Conservation (phyloP, 2,113 vertebrate species). For the Elephas maximus region DNA sequence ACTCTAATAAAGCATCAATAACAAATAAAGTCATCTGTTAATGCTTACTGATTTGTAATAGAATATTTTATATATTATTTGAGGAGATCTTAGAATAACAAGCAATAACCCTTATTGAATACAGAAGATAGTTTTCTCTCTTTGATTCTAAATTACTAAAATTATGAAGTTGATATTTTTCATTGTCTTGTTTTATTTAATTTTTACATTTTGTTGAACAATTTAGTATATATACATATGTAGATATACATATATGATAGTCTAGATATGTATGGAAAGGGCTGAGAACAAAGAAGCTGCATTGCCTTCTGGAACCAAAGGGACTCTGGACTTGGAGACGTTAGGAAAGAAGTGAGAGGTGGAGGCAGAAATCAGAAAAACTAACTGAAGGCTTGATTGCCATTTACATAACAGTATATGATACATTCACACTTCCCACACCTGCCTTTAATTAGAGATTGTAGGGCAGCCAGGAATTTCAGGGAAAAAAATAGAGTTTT, state of each 20-base stretch:
- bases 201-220: too few relatives aligned
- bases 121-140: too few relatives aligned
- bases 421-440: conserved; percentile 81
- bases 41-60: too few relatives aligned
- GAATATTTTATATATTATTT: too few relatives aligned
- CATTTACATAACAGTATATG: conserved; percentile 78
- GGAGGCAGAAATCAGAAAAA: conserved; percentile 63
- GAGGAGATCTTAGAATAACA: too few relatives aligned
- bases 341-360: conserved; percentile 11
- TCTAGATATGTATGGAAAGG: not conserved
- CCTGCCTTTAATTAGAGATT: conserved; percentile 77
- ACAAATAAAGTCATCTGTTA: too few relatives aligned
- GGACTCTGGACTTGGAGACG: not conserved
- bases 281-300: not conserved
- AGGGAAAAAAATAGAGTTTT: not conserved
- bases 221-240: too few relatives aligned
- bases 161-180: too few relatives aligned
- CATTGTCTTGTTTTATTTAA: too few relatives aligned
- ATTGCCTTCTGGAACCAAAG: not conserved
- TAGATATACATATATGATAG: not conserved
- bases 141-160: too few relatives aligned
- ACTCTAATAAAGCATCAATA: not conserved
- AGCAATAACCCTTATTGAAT: too few relatives aligned
- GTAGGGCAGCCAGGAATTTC: conserved; percentile 65
- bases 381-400: conserved; percentile 71